These are phyloP conservation scores for Allacma fusca DNA, from an alignment of 2,888 invertebrate species.

Conservation along the genomic window DNA sequence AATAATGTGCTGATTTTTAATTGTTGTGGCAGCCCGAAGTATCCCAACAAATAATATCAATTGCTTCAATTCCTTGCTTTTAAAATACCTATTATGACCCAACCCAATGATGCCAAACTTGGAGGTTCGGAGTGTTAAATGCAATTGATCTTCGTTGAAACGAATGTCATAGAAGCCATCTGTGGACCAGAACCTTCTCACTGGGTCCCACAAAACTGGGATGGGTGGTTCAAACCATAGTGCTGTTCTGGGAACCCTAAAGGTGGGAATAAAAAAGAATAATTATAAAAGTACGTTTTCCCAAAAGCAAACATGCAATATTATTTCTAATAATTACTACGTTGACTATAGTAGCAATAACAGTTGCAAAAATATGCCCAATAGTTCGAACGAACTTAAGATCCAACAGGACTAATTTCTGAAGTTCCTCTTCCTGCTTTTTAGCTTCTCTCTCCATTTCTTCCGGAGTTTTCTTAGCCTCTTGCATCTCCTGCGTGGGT, in stretches of 20 bases:
- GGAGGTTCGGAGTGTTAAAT: constrained; percentile 73
- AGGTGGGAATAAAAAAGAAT: too few species aligned
- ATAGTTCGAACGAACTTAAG: constrained; percentile 56
- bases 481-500: constrained; percentile 56
- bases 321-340: background rate
- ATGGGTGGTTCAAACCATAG: constrained; percentile 83
- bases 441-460: constrained; percentile 60
- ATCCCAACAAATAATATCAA: too few species aligned
- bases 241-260: constrained; percentile 75
- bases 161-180: constrained; percentile 79
- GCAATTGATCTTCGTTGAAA: constrained; percentile 79
- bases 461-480: constrained; percentile 59
- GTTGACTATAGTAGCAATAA: too few species aligned
- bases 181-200: constrained; percentile 72
- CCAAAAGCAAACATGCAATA: too few species aligned
- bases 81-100: constrained; percentile 72
- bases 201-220: constrained; percentile 70
- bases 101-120: constrained; percentile 77
- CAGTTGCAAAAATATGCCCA: constrained; percentile 21
- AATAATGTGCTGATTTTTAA: too few species aligned
- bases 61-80: too few species aligned
- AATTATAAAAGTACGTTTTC: too few species aligned
- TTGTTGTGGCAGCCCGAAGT: too few species aligned
- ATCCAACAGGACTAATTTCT: too few species aligned
- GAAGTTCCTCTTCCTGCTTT: constrained; percentile 36